A percentile compares a stretch with the other conserved stretches of the same genome.
These are phyloP conservation scores for Sceliomorpha sp. DNA, from an alignment of 2,888 invertebrate genomes.

Conservation along the genomic window DNA sequence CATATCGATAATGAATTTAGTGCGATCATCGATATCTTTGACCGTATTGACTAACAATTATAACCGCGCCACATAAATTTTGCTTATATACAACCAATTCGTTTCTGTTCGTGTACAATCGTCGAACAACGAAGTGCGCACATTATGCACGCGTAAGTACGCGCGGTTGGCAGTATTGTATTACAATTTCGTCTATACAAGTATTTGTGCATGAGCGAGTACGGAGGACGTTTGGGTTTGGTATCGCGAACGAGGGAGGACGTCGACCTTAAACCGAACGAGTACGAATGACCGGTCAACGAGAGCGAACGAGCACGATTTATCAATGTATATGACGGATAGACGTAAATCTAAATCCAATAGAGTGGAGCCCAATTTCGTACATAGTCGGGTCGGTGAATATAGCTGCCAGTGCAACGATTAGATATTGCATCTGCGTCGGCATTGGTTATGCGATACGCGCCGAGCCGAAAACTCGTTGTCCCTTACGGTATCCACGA, in stretches of 20 bases:
- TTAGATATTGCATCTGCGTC: constrained; percentile 39
- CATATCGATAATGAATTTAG: no score
- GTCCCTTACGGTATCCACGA: constrained; percentile 50
- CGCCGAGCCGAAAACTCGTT: constrained; percentile 49
- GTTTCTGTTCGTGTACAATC: no score
- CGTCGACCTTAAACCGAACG: constrained; percentile 43
- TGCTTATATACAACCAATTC: no score
- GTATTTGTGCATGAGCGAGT: no score
- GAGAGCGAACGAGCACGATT: constrained; percentile 42
- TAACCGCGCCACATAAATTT: no score
- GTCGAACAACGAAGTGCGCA: no score
- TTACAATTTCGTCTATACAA: no score
- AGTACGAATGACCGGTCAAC: constrained; percentile 35
- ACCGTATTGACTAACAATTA: no score
- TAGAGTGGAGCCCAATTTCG: constrained; percentile 57
- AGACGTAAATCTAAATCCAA: constrained; percentile 62
- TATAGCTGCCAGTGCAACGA: not conserved
- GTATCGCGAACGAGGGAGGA: constrained; percentile 8
- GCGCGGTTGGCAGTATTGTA: no score
- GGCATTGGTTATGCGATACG: constrained; percentile 41
- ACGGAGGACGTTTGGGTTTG: constrained; percentile 13
- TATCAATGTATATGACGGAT: constrained; percentile 59
- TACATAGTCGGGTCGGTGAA: constrained; percentile 31
- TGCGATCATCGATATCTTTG: no score
- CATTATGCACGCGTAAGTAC: no score